A percentile compares a stretch with the other conserved stretches of the same genome.
phyloP scores from a whole-genome alignment of 2,797 vertebrate species.

The Gastrophryne carolinensis region DNA sequence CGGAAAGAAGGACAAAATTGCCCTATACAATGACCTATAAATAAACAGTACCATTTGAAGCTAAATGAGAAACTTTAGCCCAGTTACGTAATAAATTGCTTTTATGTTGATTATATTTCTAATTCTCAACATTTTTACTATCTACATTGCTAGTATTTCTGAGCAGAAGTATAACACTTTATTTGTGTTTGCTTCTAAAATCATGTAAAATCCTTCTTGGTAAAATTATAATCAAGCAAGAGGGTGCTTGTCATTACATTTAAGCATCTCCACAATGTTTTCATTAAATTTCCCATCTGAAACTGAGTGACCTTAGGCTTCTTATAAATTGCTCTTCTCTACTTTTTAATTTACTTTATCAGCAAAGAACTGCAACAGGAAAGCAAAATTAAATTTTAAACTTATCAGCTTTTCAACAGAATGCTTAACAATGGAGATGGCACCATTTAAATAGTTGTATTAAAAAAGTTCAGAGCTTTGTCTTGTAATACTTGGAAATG shows the following conservation, averaged over 20 bases:
- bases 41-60: slow-evolving; percentile 4
- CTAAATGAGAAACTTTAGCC: slow-evolving; percentile 2
- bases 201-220: slow-evolving; percentile 26
- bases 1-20: background rate
- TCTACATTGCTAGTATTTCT: background rate
- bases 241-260: slow-evolving; percentile 35
- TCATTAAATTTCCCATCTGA: slow-evolving; percentile 29
- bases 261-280: slow-evolving; percentile 19
- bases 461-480: background rate
- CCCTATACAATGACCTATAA: slow-evolving; percentile 1
- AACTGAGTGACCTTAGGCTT: slow-evolving; percentile 26
- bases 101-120: slow-evolving; percentile 40
- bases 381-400: slow-evolving; percentile 19
- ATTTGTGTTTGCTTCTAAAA: slow-evolving; percentile 41
- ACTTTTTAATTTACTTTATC: slow-evolving; percentile 43
- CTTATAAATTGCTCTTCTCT: slow-evolving; percentile 16
- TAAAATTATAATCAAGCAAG: slow-evolving; percentile 40
- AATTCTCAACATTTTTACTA: slow-evolving; percentile 25
- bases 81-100: slow-evolving; percentile 34
- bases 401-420: background rate
- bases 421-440: background rate
- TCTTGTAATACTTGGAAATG: background rate
- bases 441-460: background rate
- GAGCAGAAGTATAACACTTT: background rate
- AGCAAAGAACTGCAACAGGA: background rate